Base-by-base conservation (phyloP, 2,113 vertebrate genomes). In the Rhinopomastus cyanomelas region DNA sequence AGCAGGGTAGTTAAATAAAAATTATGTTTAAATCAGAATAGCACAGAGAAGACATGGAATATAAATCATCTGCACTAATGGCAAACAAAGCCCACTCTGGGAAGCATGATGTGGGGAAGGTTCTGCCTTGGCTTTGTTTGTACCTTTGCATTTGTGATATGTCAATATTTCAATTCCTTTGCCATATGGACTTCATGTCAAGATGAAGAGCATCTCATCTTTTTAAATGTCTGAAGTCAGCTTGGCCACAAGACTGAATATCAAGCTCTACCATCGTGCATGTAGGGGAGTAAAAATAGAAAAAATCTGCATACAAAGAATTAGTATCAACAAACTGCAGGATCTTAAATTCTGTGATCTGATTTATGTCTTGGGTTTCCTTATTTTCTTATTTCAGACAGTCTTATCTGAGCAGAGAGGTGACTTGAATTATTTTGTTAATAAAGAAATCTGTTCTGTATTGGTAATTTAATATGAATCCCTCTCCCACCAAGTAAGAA, bases 1-100 rank as follows among this genome's bases (percentile, higher is more conserved):
- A 81, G 86, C 81, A 44, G 32, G 64, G 44, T 59, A 19, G 86
- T 66, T 93, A 88, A 93, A 89, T 93, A 67, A 86, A 91, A 95
- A 91, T 86, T 9, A 57, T 91, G 80, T 92, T 90, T 87, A 88
- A 92, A 92, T 91, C 69, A 68, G 74, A 84, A 7, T 20, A 62
- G 39, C n/a, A 11, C 55, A 20, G 49, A 56, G 51, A 85, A 85
- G 80, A 80, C 51, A n/a, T 11, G 1, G 23, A 60, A 74, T 88
- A 62, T 76, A 85, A 95, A 96, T 92, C 46, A 79, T 15, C 51
- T 48, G 3, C 32, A 10, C 57, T 51, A 86, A 59, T 66, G 57
- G 69, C 72, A 86, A 84, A 79, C 26, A 61, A 86, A 83, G 69
- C 49, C 86, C 21, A 75, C 42, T 92, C 56, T 53, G 36, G 20